A percentile compares a stretch with the other conserved stretches of the same genome.
Conservation (phyloP, 2,888 invertebrate genomes). For the Drosophila ustulata region DNA sequence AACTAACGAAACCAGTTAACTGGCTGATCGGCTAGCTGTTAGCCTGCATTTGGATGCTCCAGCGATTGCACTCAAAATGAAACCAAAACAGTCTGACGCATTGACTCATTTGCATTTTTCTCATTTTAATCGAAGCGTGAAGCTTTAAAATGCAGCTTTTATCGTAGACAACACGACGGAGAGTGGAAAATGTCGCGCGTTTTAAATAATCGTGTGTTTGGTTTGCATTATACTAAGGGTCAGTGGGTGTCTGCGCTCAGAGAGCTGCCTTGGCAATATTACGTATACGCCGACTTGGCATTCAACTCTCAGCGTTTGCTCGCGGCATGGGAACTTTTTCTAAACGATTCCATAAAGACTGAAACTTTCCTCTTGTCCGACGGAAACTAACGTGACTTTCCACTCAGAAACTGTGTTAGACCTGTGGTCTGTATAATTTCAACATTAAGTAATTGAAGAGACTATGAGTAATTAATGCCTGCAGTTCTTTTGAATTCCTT, state of each 20-base stretch:
- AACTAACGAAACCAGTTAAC: slow-evolving; percentile 61
- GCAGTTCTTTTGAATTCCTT: not conserved
- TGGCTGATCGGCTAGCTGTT: slow-evolving; percentile 8
- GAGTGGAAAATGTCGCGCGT: not conserved
- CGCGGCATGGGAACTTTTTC: slow-evolving; percentile 12
- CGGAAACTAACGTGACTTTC: not conserved
- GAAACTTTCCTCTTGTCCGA: not conserved
- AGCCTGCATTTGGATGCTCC: not conserved
- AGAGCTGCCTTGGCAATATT: slow-evolving; percentile 2
- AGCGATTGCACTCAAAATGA: slow-evolving; percentile 12
- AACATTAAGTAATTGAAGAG: not conserved
- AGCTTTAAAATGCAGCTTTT: not conserved
- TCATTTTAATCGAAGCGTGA: slow-evolving; percentile 25
- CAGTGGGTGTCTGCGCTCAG: slow-evolving; percentile 17
- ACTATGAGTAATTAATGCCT: not conserved
- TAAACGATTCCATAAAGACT: not conserved
- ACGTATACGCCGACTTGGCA: slow-evolving; percentile 17
- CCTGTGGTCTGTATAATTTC: not conserved
- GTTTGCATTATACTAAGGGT: slow-evolving; percentile 7
- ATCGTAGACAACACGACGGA: too few relatives aligned
- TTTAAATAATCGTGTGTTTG: slow-evolving; percentile 1
- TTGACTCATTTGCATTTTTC: slow-evolving; percentile 42
- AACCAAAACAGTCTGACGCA: slow-evolving; percentile 23
- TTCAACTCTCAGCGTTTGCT: slow-evolving; percentile 14
- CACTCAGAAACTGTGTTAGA: not conserved